A percentile compares a stretch with the other conserved stretches of the same genome.
phyloP scores from a whole-genome alignment of 2,797 vertebrate species.

The Ambastaia sidthimunki region DNA sequence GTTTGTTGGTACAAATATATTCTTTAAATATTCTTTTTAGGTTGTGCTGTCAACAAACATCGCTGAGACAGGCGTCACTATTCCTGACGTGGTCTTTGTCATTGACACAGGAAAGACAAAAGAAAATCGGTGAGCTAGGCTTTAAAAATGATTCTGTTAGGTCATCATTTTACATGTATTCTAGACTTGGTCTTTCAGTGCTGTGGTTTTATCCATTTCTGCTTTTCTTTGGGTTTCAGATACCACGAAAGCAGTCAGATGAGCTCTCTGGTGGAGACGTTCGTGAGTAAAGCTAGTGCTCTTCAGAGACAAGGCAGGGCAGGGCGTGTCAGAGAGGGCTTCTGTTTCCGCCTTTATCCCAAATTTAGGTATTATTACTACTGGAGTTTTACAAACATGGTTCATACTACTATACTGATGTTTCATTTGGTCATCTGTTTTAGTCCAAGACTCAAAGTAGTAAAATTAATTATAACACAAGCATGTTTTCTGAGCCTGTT shows the following conservation, averaged over 20 bases:
- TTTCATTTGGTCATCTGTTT: too few species aligned
- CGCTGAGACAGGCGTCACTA: conserved; percentile 96
- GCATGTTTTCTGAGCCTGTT: too few species aligned
- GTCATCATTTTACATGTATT: too few species aligned
- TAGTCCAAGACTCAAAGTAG: too few species aligned
- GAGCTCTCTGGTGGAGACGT: conserved; percentile 96
- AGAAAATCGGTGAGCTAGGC: conserved; percentile 88
- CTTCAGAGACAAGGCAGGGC: conserved; percentile 96
- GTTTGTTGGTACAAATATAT: background rate
- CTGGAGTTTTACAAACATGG: too few species aligned
- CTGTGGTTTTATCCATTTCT: conserved; percentile 10
- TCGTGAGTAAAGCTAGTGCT: conserved; percentile 97
- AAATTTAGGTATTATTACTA: conserved; percentile 82
- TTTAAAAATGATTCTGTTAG: background rate
- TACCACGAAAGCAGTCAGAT: conserved; percentile 98
- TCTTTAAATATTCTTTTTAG: conserved; percentile 65
- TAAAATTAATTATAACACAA: too few species aligned
- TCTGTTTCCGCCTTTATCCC: conserved; percentile 94
- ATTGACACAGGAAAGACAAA: conserved; percentile 95
- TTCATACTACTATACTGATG: too few species aligned
- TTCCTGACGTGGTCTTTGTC: conserved; percentile 97
- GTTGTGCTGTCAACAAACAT: conserved; percentile 99
- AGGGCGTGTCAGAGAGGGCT: conserved; percentile 88
- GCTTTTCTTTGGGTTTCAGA: conserved; percentile 68
- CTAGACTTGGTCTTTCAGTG: background rate